Evolutionary conservation across 2,888 invertebrate genomes (phyloP).

Genomic region (Ectobius pallidus): DNA sequence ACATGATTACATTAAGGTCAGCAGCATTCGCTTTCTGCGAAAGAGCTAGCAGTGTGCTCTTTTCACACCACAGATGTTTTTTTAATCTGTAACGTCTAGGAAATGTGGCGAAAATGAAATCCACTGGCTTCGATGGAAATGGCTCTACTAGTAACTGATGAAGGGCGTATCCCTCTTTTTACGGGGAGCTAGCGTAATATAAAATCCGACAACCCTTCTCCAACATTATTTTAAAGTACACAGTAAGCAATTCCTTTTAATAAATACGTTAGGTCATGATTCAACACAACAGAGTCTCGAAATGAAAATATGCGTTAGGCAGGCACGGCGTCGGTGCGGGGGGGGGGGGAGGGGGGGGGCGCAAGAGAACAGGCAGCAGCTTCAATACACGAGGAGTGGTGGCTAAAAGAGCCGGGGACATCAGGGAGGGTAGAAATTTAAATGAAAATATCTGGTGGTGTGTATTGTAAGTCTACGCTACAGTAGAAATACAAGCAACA

Average conservation of each 20-base stretch:
- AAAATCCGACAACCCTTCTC: conserved; percentile 28
- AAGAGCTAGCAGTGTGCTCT: not conserved
- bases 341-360: conserved; percentile 6
- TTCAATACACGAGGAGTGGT: conserved; percentile 13
- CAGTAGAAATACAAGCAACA: conserved; percentile 22
- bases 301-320: conserved; percentile 36
- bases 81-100: not conserved
- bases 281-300: conserved; percentile 35
- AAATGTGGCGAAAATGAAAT: conserved; percentile 1
- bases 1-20: too few species aligned
- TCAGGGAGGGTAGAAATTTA: conserved; percentile 35
- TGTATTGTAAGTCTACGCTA: conserved; percentile 38
- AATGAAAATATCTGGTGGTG: conserved; percentile 40
- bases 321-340: conserved; percentile 4
- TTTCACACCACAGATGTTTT: not conserved
- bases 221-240: conserved; percentile 29
- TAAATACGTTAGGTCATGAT: conserved; percentile 39
- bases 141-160: conserved; percentile 9
- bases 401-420: conserved; percentile 14
- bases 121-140: conserved; percentile 16
- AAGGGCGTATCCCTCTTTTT: conserved; percentile 24
- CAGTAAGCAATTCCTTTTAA: conserved; percentile 33
- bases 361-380: conserved; percentile 18
- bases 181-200: conserved; percentile 26
- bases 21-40: too few species aligned